These are phyloP conservation scores for Pristionchus maxplancki DNA, from an alignment of 2,888 invertebrate species.

Conservation along the genomic window DNA sequence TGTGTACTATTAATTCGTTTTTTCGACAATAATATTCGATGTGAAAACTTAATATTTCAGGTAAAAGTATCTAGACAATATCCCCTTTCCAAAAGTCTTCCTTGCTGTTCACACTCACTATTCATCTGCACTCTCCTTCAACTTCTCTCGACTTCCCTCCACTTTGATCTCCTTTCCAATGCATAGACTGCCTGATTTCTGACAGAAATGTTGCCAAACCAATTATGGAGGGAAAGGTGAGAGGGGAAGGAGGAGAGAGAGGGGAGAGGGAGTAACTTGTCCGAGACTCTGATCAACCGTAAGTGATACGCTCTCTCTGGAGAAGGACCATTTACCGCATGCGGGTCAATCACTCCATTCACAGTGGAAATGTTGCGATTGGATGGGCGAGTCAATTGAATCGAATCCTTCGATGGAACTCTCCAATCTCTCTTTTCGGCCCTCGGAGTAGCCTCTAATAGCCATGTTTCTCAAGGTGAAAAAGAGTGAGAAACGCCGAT, in stretches of 20 bases:
- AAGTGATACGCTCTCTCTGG: slow-evolving; percentile 14
- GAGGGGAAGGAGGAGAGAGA: not conserved
- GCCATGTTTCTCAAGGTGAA: slow-evolving; percentile 35
- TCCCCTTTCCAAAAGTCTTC: no score
- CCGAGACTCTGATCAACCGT: slow-evolving; percentile 32
- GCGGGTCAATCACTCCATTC: not conserved
- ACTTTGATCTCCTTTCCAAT: slow-evolving; percentile 19
- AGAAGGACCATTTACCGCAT: not conserved
- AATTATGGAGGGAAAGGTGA: not conserved
- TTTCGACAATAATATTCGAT: no score
- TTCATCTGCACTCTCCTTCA: not conserved
- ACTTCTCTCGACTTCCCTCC: not conserved
- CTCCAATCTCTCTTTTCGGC: not conserved
- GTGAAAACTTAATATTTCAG: no score
- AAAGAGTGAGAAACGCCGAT: slow-evolving; percentile 18
- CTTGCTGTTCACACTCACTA: no score
- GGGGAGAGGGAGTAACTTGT: slow-evolving; percentile 13
- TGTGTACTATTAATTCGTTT: no score
- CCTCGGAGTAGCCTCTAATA: not conserved
- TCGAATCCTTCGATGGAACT: not conserved
- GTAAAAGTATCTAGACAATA: no score
- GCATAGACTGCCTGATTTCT: slow-evolving; percentile 7
- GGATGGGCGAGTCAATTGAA: not conserved
- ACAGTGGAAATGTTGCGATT: not conserved
- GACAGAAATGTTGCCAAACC: slow-evolving; percentile 37